Base-by-base conservation (phyloP, 2,888 invertebrate species). In the Elmis aenea region DNA sequence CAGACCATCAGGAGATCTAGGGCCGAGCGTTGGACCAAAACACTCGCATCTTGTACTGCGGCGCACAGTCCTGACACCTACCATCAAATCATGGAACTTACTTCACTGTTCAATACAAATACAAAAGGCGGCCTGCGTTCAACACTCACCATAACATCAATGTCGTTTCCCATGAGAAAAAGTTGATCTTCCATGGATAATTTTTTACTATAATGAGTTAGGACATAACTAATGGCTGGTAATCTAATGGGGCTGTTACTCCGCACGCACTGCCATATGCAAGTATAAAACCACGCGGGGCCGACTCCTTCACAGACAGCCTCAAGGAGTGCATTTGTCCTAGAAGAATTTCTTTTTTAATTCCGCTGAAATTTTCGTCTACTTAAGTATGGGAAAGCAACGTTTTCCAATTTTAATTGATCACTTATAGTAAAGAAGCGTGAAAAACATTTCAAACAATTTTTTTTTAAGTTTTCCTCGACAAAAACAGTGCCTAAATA, bases 241-340 rank as follows among this genome's bases (percentile, higher is more conserved):
- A 89, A 70, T 31, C 92, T 76, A 16, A 90, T 83, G 3, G 81
- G 77, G 13, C 87, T 82, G 66, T 87, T 87, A 26, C 84, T 82
- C 20, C 84, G 77, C 30, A 92, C 77, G 58, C 88, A 85, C 59
- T 88, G 85, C 93, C 93, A 93, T 24, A 93, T 71, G 59, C 87
- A 86, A 1, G 85, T 83, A 67, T 88, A 92, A 69, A 92, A 93
- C 62, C 83, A 83, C 36, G 76, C 74, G 0, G 80, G 74, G 31
- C 83, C 86, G 6, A 89, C 87, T 20, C 84, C 83, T 30, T 79
- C 77, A 57, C 85, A 84, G 5, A 90, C 81, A 55, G 79, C 77
- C 54, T 80, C 79, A 42, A 85, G 59, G 34, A 85, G 67, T 21
- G 67, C 66, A 57, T 77, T 78, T 1, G 79, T 80, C 53, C 80